Evolutionary conservation across 1,140 invertebrate species (phyloP).

Genomic region (Triops longicaudatus): DNA sequence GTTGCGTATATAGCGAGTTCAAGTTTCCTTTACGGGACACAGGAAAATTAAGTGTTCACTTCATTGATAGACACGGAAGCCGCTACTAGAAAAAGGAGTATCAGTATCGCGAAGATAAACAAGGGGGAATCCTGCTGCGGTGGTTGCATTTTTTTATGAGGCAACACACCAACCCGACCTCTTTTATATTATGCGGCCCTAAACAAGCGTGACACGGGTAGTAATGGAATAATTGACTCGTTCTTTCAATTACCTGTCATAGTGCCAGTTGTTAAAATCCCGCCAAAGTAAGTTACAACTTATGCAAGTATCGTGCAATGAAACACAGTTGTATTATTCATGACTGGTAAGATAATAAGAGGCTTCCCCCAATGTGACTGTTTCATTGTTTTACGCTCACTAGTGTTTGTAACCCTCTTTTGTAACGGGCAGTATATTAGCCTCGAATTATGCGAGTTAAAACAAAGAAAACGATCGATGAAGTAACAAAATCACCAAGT

Average conservation of each 20-base stretch:
- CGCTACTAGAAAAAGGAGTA: conserved; percentile 3
- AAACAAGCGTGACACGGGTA: conserved; percentile 4
- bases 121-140: background rate
- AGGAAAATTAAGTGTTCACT: background rate
- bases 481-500: too few relatives aligned
- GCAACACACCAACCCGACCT: conserved; percentile 1
- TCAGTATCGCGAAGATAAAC: conserved; percentile 9
- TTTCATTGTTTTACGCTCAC: too few relatives aligned
- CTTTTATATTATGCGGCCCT: background rate
- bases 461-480: too few relatives aligned
- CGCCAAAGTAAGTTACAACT: background rate
- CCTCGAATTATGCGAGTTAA: too few relatives aligned
- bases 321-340: too few relatives aligned
- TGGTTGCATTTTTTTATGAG: conserved; percentile 7
- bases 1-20: background rate
- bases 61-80: conserved; percentile 1
- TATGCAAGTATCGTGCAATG: too few relatives aligned
- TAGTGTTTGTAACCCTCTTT: too few relatives aligned
- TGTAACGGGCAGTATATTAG: too few relatives aligned
- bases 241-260: background rate
- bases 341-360: too few relatives aligned
- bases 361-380: too few relatives aligned
- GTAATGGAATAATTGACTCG: conserved; percentile 7
- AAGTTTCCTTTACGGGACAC: background rate
- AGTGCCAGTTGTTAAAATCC: background rate